Base-by-base conservation (phyloP, 1,140 invertebrate genomes). In the Dermatophagoides farinae region DNA sequence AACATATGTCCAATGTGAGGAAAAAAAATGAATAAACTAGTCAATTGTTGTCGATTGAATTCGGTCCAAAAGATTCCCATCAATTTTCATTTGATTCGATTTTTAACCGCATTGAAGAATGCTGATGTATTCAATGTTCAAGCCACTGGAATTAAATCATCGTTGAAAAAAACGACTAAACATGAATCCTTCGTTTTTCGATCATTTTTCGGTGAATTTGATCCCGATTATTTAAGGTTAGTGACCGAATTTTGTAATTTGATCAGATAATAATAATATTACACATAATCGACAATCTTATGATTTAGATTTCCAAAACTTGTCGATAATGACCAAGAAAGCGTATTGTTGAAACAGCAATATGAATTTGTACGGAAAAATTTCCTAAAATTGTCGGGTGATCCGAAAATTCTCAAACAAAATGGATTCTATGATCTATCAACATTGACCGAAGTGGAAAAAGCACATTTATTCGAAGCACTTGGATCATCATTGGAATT, bases 151-250 rank as follows among this genome's bases (percentile, higher is more conserved):
- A 14, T 25, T 38, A 23, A 20, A 55, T 11, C 10, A 6, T 20
- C 53, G 38, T 55, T 44, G 23, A 43, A 55, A 14, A 12, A 14
- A 6, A 44, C 25, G 6, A 31, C 10, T 20, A 55, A 55, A 23
- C 2, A 2, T 18, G 53, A 55, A 23, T 38, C 53, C 5, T 55
- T 55, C 39, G 53, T 55, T 39, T 25, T 25, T 11, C 25, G 53
- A 20, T 55, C 53, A 39, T 55, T 55, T 20, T 55, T 55, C 23
- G 53, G 53, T 23, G 53, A 55, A 55, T 16, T 55, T 12, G 53
- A 55, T 44, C 1, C 25, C 12, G 53, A 55, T 40, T 55, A 40
- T 44, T 20, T 38, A 16, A 39, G 12, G 53, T 55, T 31, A 31
- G 31, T 31, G 31, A 31, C 31, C 2, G 39, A 55, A 20, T 54